Evolutionary conservation across 2,888 invertebrate species (phyloP), one percentile per base, ranked within the genome.

Genomic region (Tethea ocularis): DNA sequence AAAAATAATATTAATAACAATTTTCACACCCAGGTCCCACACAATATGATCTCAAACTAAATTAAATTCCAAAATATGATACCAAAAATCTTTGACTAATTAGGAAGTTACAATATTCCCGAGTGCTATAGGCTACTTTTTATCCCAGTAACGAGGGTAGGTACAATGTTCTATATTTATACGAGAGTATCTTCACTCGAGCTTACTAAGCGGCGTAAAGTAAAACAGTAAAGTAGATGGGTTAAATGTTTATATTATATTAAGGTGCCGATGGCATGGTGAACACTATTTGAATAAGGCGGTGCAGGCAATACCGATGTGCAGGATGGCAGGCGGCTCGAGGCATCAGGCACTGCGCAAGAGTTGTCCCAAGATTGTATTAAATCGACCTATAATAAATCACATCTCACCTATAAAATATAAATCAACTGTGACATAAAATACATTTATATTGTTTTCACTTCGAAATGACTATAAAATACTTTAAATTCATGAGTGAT

Each of bases 371-470:
- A 84, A 87, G 84, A 84, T 86, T 87, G 85, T 91, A 86, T 87
- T 85, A 86, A 87, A 86, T 84, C 84, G 79, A 82, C 71, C 77
- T 71, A 78, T 77, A 78, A 86, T 93, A 92, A 90, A 92, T 93
- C 90, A 91, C 87, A 87, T 78, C 83, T 86, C 84, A 84, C 91
- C 88, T 88, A 89, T 89, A 91, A 91, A 90, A 83, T 84, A 91
- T 93, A 93, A 91, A 91, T 91, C 92, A 91, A 79, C 66, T 67
- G 78, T 81, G 87, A 86, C 90, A 87, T 87, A 91, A 91, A 92
- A 89, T 83, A 91, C 88, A 88, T 90, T 90, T 89, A 89, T 91
- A 91, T 91, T 91, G 91, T 92, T 93, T 92, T 90, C 90, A 88
- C 88, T 88, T 82, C 74, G 83, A 87, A 87, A 87, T 88, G 86